Evolutionary conservation across 2,797 vertebrate genomes (phyloP), one percentile per base, ranked within the genome.

Genomic region (Hirundo rustica): DNA sequence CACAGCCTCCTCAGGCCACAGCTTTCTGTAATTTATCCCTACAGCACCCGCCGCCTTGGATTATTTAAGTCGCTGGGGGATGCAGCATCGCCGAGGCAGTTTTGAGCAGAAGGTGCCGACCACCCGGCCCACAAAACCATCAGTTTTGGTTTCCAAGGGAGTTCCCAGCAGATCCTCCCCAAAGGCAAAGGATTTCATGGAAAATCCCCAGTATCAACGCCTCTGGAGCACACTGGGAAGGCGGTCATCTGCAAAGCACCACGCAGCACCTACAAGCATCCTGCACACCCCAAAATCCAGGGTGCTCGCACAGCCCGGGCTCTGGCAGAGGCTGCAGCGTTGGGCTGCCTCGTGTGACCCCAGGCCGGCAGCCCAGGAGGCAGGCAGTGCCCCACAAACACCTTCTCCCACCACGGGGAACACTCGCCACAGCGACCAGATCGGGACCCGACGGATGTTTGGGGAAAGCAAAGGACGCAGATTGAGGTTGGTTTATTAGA

Each of bases 401-500:
- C 81, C 60, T 79, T 53, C 64, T 26, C 40, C 67, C 29, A n/a
- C 18, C 34, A 9, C 0, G 0, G 65, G 68, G 19, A 89, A 47
- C 45, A 3, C 74, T 21, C 4, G 0, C 30, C 55, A 27, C 44
- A 18, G 17, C 4, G 0, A 66, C 5, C 4, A 0, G 42, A 44
- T 7, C 1, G 0, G 26, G 38, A 73, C 27, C 65, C 10, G 1
- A 2, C 17, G 51, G 61, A 70, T 58, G 42, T 45, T 78, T 14
- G 23, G 74, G 90, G 58, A 95, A 88, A 95, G 77, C 80, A 25
- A 62, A 90, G 89, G 73, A 83, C 10, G 4, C 75, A 92, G 93
- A 88, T 3, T 75, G 83, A 93, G 80, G 76, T 1, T 85, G 85
- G 62, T 90, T 95, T 95, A 96, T 96, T 96, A 96, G 93, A 96